Conservation (phyloP, 2,113 vertebrate species). For the Poicephalus gulielmi region DNA sequence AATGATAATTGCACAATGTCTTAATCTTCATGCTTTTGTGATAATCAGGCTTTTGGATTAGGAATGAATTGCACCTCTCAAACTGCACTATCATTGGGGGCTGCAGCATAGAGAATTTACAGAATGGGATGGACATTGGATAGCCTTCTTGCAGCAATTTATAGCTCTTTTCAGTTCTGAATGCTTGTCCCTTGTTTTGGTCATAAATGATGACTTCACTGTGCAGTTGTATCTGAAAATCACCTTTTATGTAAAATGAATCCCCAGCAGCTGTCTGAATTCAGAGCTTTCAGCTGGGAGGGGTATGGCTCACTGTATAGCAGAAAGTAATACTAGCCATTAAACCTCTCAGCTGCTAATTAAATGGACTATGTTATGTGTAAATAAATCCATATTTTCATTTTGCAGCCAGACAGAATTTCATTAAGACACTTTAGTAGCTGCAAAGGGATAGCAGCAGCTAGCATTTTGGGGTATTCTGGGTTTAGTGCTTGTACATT, state of each 20-base stretch:
- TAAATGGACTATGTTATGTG: not conserved
- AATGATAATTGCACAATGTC: not conserved
- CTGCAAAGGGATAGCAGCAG: not conserved
- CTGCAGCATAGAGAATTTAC: not conserved
- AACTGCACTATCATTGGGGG: not conserved
- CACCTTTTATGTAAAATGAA: not conserved
- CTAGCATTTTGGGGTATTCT: not conserved
- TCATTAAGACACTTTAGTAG: not conserved
- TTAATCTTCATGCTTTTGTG: not conserved
- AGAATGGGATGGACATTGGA: not conserved
- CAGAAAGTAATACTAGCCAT: not conserved
- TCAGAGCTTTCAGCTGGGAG: not conserved
- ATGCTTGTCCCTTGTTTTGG: not conserved
- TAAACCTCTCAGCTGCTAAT: conserved; percentile 16
- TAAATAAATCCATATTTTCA: conserved; percentile 1
- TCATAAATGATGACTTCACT: not conserved
- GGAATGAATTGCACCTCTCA: not conserved
- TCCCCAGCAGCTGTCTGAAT: not conserved
- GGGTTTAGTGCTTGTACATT: not conserved
- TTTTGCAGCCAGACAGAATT: not conserved
- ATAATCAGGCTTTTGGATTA: not conserved
- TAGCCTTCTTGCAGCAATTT: not conserved
- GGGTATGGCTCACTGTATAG: not conserved
- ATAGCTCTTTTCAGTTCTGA: not conserved
- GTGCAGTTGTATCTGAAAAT: not conserved